Percentiles rank a stretch among this genome's conserved stretches.
These are phyloP conservation scores for Drosophila setosimentum DNA, from an alignment of 2,888 invertebrate species.

Conservation along the genomic window DNA sequence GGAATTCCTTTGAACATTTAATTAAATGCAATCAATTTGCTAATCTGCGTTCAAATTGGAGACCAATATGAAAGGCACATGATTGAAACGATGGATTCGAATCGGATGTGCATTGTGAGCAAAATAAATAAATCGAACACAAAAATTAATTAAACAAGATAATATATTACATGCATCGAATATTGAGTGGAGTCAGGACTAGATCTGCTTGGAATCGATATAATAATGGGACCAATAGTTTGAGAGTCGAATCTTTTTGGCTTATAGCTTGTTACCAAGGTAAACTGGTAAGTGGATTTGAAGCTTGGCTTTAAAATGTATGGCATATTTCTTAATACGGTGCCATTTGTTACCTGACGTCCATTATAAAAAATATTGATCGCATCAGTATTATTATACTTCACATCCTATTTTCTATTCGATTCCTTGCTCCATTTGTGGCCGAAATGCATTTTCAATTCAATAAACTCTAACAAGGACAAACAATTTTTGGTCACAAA, in stretches of 20 bases:
- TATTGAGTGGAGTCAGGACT: not conserved
- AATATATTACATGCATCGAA: not conserved
- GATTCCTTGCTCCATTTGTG: conserved; percentile 55
- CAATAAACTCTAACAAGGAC: conserved; percentile 53
- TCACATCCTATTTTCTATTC: conserved; percentile 43
- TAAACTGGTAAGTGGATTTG: not conserved
- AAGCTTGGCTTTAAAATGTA: not conserved
- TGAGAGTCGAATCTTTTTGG: not conserved
- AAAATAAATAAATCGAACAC: not conserved
- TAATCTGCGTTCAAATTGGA: conserved; percentile 22
- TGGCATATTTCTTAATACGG: conserved; percentile 10
- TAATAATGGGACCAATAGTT: not conserved
- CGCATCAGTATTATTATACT: conserved; percentile 15
- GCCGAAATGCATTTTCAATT: conserved; percentile 61
- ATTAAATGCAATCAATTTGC: conserved; percentile 27
- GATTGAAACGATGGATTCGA: not conserved
- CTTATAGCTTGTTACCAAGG: no score
- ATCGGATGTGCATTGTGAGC: not conserved
- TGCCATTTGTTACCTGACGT: conserved; percentile 36
- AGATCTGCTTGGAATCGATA: not conserved
- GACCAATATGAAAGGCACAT: not conserved
- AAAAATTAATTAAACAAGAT: not conserved
- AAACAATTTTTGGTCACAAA: conserved; percentile 56
- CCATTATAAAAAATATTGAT: conserved; percentile 46
- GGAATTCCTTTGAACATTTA: conserved; percentile 21